phyloP scores from a whole-genome alignment of 2,888 invertebrate species.

The Pseudanteris insignis region DNA sequence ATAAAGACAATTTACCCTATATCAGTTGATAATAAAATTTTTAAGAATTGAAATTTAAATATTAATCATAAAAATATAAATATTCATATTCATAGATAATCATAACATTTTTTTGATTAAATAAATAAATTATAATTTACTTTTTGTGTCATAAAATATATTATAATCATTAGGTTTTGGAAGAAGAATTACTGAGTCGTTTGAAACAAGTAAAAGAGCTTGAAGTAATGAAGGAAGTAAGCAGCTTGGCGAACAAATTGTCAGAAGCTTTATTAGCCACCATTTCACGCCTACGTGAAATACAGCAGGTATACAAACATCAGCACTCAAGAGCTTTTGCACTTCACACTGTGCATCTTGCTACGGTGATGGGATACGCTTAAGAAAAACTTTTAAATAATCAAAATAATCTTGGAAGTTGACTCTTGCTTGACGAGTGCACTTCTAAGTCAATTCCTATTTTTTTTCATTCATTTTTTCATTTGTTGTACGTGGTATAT shows the following conservation, averaged over 20 bases:
- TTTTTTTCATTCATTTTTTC: constrained; percentile 14
- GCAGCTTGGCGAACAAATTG: constrained; percentile 55
- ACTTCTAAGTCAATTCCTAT: constrained; percentile 17
- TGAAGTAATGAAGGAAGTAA: constrained; percentile 59
- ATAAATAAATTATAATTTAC: too few species aligned
- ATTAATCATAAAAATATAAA: too few species aligned
- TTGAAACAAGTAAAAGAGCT: constrained; percentile 55
- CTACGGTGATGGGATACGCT: constrained; percentile 59
- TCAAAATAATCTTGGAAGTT: too few species aligned
- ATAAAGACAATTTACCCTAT: too few species aligned
- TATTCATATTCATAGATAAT: too few species aligned
- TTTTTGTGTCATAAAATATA: too few species aligned
- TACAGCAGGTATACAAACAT: constrained; percentile 65
- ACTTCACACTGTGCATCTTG: constrained; percentile 54
- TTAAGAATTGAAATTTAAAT: too few species aligned
- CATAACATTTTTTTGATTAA: too few species aligned
- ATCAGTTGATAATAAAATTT: too few species aligned
- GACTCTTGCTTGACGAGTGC: constrained; percentile 15
- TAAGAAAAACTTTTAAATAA: constrained; percentile 38
- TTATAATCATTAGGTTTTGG: too few species aligned
- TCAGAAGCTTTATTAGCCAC: constrained; percentile 58
- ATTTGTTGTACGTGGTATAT: too few species aligned
- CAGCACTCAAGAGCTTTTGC: constrained; percentile 59
- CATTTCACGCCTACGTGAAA: constrained; percentile 54
- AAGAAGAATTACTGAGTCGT: constrained; percentile 57